Evolutionary conservation across 2,113 vertebrate genomes (phyloP).

Genomic region (Sinocyclocheilus anophthalmus): DNA sequence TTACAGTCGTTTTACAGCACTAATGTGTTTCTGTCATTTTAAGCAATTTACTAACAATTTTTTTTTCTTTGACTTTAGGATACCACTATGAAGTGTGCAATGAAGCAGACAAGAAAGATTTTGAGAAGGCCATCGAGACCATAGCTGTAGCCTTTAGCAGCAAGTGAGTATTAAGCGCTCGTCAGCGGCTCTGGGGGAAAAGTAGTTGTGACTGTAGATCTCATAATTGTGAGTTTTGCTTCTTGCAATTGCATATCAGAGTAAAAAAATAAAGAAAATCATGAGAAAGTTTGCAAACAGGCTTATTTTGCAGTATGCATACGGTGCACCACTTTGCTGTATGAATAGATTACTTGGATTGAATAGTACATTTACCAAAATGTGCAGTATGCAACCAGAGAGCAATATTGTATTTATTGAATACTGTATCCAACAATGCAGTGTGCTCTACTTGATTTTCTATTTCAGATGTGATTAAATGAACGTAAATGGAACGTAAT

Average conservation of each 20-base stretch:
- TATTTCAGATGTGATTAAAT: background rate
- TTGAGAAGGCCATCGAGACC: constrained; percentile 93
- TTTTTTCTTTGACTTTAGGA: constrained; percentile 66
- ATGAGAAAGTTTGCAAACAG: background rate
- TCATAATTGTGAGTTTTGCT: too few relatives aligned
- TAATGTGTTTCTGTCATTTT: background rate
- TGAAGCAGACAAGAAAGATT: constrained; percentile 87
- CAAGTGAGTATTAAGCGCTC: constrained; percentile 80
- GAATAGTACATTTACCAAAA: background rate
- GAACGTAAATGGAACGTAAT: background rate
- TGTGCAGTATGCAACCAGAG: background rate
- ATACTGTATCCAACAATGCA: background rate
- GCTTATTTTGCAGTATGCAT: background rate
- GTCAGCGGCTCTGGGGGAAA: too few relatives aligned
- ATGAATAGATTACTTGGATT: background rate
- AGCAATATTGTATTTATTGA: background rate
- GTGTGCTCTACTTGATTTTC: background rate
- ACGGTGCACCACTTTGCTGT: background rate
- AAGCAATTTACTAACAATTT: background rate
- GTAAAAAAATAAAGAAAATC: too few relatives aligned
- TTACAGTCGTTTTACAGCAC: background rate
- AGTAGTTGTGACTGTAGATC: too few relatives aligned
- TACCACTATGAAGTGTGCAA: constrained; percentile 90
- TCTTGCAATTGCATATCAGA: too few relatives aligned
- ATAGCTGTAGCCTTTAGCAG: constrained; percentile 96